Conservation (phyloP, 2,888 invertebrate species). For the Gasteruption jaculator region DNA sequence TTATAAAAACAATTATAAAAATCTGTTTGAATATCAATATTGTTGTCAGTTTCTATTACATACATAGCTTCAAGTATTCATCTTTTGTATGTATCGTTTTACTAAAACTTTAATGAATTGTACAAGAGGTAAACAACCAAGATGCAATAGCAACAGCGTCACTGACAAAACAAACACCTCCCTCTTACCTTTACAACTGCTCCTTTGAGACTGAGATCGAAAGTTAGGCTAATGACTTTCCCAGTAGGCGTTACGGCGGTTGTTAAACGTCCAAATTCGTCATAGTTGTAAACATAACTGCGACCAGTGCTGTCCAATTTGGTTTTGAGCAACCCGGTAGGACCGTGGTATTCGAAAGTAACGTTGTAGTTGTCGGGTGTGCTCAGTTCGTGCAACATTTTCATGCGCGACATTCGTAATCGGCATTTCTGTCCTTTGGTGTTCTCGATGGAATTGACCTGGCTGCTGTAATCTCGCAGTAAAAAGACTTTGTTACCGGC, state of each 20-base stretch:
- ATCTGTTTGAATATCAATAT: no score
- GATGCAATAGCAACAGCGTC: no score
- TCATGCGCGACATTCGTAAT: constrained; percentile 87
- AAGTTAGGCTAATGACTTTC: constrained; percentile 80
- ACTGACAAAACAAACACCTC: no score
- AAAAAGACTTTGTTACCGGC: constrained; percentile 87
- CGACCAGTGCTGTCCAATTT: constrained; percentile 86
- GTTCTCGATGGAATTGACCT: constrained; percentile 91
- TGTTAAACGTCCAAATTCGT: constrained; percentile 88
- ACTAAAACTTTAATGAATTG: no score
- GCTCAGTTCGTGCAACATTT: constrained; percentile 83
- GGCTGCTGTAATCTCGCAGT: constrained; percentile 76
- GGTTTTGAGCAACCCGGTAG: constrained; percentile 82
- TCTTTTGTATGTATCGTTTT: no score
- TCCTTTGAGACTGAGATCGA: constrained; percentile 87
- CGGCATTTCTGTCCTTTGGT: constrained; percentile 90
- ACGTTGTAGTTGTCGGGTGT: constrained; percentile 92
- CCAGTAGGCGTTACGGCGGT: constrained; percentile 95
- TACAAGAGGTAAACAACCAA: no score
- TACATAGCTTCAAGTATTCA: no score
- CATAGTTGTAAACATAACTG: constrained; percentile 91
- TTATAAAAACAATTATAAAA: no score
- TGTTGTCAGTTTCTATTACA: no score
- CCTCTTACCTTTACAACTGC: constrained; percentile 83
- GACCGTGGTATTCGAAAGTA: constrained; percentile 89